Conservation (phyloP, 2,888 invertebrate genomes). For the Caprella mutica region DNA sequence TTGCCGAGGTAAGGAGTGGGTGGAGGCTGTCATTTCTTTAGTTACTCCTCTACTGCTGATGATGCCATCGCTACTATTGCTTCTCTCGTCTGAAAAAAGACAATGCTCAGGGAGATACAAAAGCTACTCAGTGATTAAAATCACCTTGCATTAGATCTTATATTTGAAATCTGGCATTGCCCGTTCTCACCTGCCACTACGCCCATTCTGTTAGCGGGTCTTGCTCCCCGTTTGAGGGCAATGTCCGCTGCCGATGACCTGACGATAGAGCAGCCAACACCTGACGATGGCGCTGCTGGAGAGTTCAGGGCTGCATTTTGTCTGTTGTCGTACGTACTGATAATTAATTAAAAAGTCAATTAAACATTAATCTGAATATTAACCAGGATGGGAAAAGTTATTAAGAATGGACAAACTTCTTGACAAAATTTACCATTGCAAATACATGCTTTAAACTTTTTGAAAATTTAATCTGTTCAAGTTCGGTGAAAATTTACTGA, state of each 20-base stretch:
- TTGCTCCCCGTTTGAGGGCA: not conserved
- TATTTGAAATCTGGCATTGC: too few relatives aligned
- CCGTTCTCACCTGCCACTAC: constrained; percentile 46
- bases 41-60: constrained; percentile 46
- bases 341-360: too few relatives aligned
- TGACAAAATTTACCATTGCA: too few relatives aligned
- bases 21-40: constrained; percentile 2
- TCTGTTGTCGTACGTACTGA: constrained; percentile 7
- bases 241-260: constrained; percentile 35
- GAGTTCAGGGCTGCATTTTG: too few relatives aligned
- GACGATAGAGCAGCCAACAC: constrained; percentile 40
- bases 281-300: constrained; percentile 31
- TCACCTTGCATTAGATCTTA: too few relatives aligned
- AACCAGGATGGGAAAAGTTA: too few relatives aligned
- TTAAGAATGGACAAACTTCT: too few relatives aligned
- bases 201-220: constrained; percentile 34
- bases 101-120: not conserved
- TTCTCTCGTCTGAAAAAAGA: constrained; percentile 49
- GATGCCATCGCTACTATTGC: constrained; percentile 59
- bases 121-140: not conserved
- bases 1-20: constrained; percentile 1
- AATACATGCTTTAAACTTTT: too few relatives aligned
- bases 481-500: too few relatives aligned
- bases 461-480: too few relatives aligned
- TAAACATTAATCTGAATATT: too few relatives aligned